A percentile compares a stretch with the other conserved stretches of the same genome.
phyloP scores from a whole-genome alignment of 1,140 invertebrate genomes.

The Drosophila gunungcola region DNA sequence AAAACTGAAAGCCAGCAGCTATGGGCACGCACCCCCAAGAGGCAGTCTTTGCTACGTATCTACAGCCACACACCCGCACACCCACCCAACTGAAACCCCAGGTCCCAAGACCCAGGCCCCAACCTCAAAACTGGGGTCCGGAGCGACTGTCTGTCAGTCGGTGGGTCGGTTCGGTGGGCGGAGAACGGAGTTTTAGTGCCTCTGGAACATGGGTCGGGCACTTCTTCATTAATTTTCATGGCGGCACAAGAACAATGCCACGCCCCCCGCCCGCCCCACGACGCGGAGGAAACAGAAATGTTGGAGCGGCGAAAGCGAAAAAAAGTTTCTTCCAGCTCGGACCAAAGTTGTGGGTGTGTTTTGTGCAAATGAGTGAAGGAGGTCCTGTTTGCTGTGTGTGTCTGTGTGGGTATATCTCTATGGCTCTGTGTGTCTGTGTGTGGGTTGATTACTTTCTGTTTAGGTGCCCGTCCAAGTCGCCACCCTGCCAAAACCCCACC shows the following conservation, averaged over 20 bases:
- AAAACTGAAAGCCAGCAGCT: slow-evolving; percentile 18
- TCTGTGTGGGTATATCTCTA: slow-evolving; percentile 17
- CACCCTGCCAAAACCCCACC: slow-evolving; percentile 18
- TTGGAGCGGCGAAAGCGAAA: slow-evolving; percentile 50
- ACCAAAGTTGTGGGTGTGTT: slow-evolving; percentile 79
- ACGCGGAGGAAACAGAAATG: slow-evolving; percentile 68
- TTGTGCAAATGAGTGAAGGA: slow-evolving; percentile 78
- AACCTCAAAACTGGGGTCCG: slow-evolving; percentile 22
- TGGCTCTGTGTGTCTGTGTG: slow-evolving; percentile 52
- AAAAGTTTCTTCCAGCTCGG: slow-evolving; percentile 74
- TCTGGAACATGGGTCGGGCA: slow-evolving; percentile 77
- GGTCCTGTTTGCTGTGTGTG: slow-evolving; percentile 23
- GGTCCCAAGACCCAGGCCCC: slow-evolving; percentile 11
- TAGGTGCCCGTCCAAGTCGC: slow-evolving; percentile 62
- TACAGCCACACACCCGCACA: slow-evolving; percentile 34
- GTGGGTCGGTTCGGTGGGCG: slow-evolving; percentile 27
- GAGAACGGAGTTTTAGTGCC: slow-evolving; percentile 67
- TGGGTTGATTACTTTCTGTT: slow-evolving; percentile 82
- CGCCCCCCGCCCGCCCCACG: slow-evolving; percentile 15
- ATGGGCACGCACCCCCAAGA: slow-evolving; percentile 34
- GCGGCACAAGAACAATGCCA: slow-evolving; percentile 79
- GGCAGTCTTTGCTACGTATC: slow-evolving; percentile 5
- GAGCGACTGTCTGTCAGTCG: slow-evolving; percentile 44
- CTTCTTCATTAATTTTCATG: slow-evolving; percentile 84
- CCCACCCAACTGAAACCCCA: not conserved